Evolutionary conservation across 1,140 invertebrate genomes (phyloP).

Genomic region (Mizuhopecten yessoensis): DNA sequence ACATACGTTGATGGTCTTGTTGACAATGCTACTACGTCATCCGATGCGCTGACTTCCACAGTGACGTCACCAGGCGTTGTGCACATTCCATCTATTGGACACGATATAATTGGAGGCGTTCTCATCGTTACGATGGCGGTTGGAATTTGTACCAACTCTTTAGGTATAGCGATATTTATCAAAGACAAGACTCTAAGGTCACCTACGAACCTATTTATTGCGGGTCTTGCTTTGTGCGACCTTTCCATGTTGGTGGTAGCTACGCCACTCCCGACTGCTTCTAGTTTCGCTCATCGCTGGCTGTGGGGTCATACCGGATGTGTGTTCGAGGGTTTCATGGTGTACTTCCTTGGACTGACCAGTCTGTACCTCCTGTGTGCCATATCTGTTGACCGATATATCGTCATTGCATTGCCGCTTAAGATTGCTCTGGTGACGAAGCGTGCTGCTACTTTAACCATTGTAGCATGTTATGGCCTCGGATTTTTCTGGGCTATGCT

Average conservation of each 20-base stretch:
- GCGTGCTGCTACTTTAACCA: conserved; percentile 50
- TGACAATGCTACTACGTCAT: too few relatives aligned
- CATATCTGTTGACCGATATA: conserved; percentile 74
- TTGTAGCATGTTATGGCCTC: conserved; percentile 56
- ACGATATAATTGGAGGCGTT: conserved; percentile 36
- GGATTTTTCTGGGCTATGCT: conserved; percentile 68
- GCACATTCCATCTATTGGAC: not conserved
- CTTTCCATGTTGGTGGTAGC: conserved; percentile 66
- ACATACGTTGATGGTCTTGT: too few relatives aligned
- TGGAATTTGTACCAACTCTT: conserved; percentile 60
- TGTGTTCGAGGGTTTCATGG: conserved; percentile 68
- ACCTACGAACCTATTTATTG: conserved; percentile 74
- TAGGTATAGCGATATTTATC: conserved; percentile 66
- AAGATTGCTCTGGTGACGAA: conserved; percentile 65
- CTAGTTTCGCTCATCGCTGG: conserved; percentile 63
- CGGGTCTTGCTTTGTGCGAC: conserved; percentile 68
- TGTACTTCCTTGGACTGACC: conserved; percentile 70
- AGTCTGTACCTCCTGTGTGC: conserved; percentile 71
- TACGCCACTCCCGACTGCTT: conserved; percentile 56
- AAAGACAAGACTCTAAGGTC: conserved; percentile 71
- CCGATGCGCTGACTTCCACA: too few relatives aligned
- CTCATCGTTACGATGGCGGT: not conserved
- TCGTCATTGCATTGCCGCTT: conserved; percentile 72
- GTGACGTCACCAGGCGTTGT: too few relatives aligned
- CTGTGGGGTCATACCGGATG: conserved; percentile 66